Evolutionary conservation across 2,888 invertebrate species (phyloP), one percentile per base, ranked within the genome.

Genomic region (Formica aserva): DNA sequence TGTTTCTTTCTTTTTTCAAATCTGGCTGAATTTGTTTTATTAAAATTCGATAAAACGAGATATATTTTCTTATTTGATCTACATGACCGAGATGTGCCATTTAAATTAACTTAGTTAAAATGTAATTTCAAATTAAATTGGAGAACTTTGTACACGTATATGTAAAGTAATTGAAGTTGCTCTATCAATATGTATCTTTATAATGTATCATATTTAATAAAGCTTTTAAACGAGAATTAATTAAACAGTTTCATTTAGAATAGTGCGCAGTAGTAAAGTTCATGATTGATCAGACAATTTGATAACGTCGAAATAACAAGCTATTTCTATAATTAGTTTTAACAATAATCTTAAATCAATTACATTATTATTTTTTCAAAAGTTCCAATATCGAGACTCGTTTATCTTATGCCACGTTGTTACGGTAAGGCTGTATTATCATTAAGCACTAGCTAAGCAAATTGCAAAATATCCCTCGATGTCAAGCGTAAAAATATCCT

Each of bases 221-320:
- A 76, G 32, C 32, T 76, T 45, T 32, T 29, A 45, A 75, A 45
- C n/a, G 41, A 63, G 41, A 41, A 32, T n/a, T 62, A 29, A 74
- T 74, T 41, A 45, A 32, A n/a, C 13, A 13, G 15, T 45, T 6
- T 45, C 45, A n/a, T 63, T 13, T 29, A 26, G 13, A 74, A 62
- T 26, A 26, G 9, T 29, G 18, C 11, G 3, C 65, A 65, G 29
- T 45, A 45, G 57, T 41, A 74, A 38, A 60, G 45, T 22, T 15
- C n/a, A 26, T 32, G n/a, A 11, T 48, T 13, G 11, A 22, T 35
- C 65, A 26, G 75, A 35, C 45, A 45, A 9, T 45, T n/a, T n/a
- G 32, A 48, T 63, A 41, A 63, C 29, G n/a, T 22, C 13, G 13
- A 22, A 65, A 65, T 22, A n/a, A 45, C 32, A 5, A 11, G 48